These are phyloP conservation scores for Melanophora roralis DNA, from an alignment of 2,888 invertebrate genomes.

Conservation along the genomic window DNA sequence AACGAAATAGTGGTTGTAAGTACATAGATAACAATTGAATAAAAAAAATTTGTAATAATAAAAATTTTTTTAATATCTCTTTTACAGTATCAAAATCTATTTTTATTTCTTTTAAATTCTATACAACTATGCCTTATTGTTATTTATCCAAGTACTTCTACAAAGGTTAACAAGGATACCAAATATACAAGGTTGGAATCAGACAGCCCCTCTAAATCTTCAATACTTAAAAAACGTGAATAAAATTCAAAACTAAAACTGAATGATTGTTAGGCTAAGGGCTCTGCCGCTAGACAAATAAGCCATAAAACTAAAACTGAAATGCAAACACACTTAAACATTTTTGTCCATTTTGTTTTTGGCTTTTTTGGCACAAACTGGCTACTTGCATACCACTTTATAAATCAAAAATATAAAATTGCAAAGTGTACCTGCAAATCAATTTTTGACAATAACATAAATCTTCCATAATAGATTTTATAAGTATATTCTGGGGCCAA, in stretches of 20 bases:
- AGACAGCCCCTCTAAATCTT: conserved; percentile 67
- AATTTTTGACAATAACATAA: conserved; percentile 75
- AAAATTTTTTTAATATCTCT: no score
- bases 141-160: conserved; percentile 81
- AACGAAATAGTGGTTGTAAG: conserved; percentile 73
- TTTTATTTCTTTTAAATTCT: conserved; percentile 81
- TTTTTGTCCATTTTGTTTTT: background rate
- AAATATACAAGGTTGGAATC: conserved; percentile 52
- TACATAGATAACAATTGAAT: conserved; percentile 12
- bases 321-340: background rate
- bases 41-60: no score
- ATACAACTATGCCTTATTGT: conserved; percentile 83
- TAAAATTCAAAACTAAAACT: conserved; percentile 41
- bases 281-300: no score
- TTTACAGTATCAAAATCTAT: conserved; percentile 84
- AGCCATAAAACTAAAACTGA: no score
- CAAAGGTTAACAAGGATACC: conserved; percentile 24
- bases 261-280: no score
- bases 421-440: conserved; percentile 64
- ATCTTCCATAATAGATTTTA: conserved; percentile 71
- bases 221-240: conserved; percentile 55
- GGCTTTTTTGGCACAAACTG: conserved; percentile 16
- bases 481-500: no score
- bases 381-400: conserved; percentile 12
- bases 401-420: conserved; percentile 1